Base-by-base conservation (phyloP, 2,888 invertebrate species). In the Apotomis capreana region DNA sequence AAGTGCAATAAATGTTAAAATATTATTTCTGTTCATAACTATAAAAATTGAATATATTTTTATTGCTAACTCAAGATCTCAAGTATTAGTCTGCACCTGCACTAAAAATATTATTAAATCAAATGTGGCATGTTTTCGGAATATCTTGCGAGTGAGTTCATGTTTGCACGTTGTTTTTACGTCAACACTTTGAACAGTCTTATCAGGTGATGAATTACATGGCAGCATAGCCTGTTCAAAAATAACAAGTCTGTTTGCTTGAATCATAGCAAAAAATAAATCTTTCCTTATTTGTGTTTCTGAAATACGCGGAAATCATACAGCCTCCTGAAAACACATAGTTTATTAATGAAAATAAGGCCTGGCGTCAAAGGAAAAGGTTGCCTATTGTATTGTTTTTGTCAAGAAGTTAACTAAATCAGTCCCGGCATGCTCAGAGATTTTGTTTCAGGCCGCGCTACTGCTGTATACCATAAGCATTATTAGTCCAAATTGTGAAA, bases 121-220 rank as follows among this genome's bases (percentile, higher is more conserved):
- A 46, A 26, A 55, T 57, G 64, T 65, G 55, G 12, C 40, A 51
- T 49, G 5, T 36, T 51, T 62, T 51, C 51, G 9, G 59, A 3
- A 40, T 10, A 46, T 64, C 46, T 55, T 65, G 54, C 64, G 63
- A 52, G 13, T 65, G 55, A 65, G 55, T 55, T 55, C 26, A 57
- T 57, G 46, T 46, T 65, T 69, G 60, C 52, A 8, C 8, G 1
- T 36, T 46, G 13, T 64, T 70, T 58, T 59, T 58, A n/a, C 54
- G 44, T 15, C 8, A 13, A 15, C 13, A 54, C 65, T 70, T 60
- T 65, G 60, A 65, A 37, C 5, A 55, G 63, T 13, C 36, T 70
- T 70, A 65, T 65, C 65, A 54, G 49, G 13, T 37, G 36, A 61
- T 36, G 12, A 26, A 36, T 26, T 26, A 52, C 37, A 55, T 64